Evolutionary conservation across 2,888 invertebrate genomes (phyloP).

Genomic region (Epistrophe grossulariae): DNA sequence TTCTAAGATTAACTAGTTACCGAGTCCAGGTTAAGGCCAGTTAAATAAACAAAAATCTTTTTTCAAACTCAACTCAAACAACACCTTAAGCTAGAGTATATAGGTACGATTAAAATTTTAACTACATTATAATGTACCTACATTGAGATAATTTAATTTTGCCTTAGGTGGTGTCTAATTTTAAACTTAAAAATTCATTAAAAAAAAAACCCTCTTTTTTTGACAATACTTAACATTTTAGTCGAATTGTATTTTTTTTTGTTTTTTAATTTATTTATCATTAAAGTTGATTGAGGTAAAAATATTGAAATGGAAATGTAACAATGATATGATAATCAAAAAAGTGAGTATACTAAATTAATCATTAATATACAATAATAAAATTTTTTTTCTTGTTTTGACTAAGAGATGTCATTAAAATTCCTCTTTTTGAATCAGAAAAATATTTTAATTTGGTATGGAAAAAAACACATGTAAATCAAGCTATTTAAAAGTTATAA

Average conservation of each 20-base stretch:
- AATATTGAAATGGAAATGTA: background rate
- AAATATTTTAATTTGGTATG: background rate
- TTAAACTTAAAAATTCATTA: background rate
- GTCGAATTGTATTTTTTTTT: background rate
- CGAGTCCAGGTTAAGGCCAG: constrained; percentile 56
- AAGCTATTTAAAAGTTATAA: background rate
- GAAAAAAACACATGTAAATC: background rate
- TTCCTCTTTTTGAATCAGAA: background rate
- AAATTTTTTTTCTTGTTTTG: background rate
- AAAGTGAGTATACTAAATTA: constrained; percentile 3
- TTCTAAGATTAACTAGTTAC: constrained; percentile 55
- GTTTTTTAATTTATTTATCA: constrained; percentile 5
- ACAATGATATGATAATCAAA: background rate
- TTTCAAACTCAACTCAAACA: constrained; percentile 11
- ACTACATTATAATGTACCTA: no score
- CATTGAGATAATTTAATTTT: background rate
- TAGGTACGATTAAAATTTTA: background rate
- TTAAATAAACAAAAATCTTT: constrained; percentile 23
- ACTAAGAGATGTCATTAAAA: background rate
- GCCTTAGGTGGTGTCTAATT: background rate
- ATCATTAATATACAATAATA: background rate
- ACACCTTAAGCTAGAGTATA: background rate
- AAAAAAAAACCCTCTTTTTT: background rate
- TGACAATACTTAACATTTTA: background rate
- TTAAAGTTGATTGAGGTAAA: background rate